Base-by-base conservation (phyloP, 1,140 invertebrate genomes). In the Drosophila nigromelanica region DNA sequence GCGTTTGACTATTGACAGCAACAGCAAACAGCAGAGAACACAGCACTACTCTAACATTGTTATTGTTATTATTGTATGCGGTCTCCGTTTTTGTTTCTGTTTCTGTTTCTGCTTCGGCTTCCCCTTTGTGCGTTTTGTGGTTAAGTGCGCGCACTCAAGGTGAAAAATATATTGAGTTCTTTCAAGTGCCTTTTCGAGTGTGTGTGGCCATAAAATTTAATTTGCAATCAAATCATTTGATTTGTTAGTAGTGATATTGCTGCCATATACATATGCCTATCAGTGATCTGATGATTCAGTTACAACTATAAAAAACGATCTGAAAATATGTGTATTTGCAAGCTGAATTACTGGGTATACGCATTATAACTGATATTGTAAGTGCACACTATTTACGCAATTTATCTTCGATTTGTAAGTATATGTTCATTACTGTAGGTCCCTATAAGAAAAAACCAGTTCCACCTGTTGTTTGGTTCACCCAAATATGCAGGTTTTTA, bases 91-190 rank as follows among this genome's bases (percentile, higher is more conserved):
- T 63, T 56, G 45, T 76, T 80, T 72, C 69, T 74, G 59, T 48
- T 68, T 72, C 69, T 71, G 55, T 58, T 75, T 80, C 66, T 33
- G n/a, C 48, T 51, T 51, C 27, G 10, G 58, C 58, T 60, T 60
- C 55, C 45, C 63, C 63, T 54, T 67, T 68, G 47, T 63, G 70
- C 64, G 67, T 81, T 78, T 83, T 68, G 80, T 67, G 80, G 80
- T 74, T 82, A 80, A 83, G 80, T 80, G 80, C 80, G 80, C 80
- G 76, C 60, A 85, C 80, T 85, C 80, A 83, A 85, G 80, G 80
- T 80, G 80, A 83, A 85, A 73, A 80, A 85, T 85, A 80, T 85
- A 80, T 85, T 85, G 73, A 80, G 80, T 83, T 83, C 80, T 83
- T 83, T 80, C 73, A 61, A 82, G 80, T 85, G 76, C 69, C 78